A percentile compares a stretch with the other conserved stretches of the same genome.
These are phyloP conservation scores for Agapostemon virescens DNA, from an alignment of 2,888 invertebrate genomes.

Conservation along the genomic window DNA sequence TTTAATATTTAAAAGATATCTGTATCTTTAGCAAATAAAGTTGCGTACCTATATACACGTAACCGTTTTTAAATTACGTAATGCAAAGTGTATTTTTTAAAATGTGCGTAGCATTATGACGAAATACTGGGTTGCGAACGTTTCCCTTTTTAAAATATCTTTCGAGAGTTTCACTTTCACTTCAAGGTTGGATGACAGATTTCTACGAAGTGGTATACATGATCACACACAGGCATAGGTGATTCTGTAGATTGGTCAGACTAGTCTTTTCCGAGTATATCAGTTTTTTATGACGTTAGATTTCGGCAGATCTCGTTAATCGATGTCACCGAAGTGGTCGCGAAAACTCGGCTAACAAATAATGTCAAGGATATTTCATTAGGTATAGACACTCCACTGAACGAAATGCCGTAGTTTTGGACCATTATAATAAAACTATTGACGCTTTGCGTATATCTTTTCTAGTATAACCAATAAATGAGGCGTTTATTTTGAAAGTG, in stretches of 20 bases:
- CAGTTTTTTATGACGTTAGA: slow-evolving; percentile 9
- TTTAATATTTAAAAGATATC: neutral
- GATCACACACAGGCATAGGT: too few species aligned
- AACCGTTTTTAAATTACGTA: neutral
- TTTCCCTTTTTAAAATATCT: slow-evolving; percentile 8
- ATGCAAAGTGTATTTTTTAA: neutral
- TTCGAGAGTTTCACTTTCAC: slow-evolving; percentile 38
- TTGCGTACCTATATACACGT: neutral
- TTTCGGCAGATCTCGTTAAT: slow-evolving; percentile 9
- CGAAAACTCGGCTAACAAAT: neutral
- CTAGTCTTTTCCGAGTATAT: neutral
- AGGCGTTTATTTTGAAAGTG: too few species aligned
- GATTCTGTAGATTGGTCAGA: neutral
- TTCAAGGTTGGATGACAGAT: slow-evolving; percentile 26
- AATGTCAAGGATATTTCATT: neutral
- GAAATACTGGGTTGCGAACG: neutral
- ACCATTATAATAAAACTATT: neutral
- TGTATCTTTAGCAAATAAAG: neutral
- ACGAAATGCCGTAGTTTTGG: neutral
- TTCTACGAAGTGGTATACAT: neutral
- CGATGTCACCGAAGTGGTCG: neutral
- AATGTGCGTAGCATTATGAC: too few species aligned
- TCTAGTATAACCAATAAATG: too few species aligned
- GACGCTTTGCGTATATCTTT: too few species aligned
- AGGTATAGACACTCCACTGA: neutral